Conservation (phyloP, 2,113 vertebrate genomes). For the Guaruba guarouba region DNA sequence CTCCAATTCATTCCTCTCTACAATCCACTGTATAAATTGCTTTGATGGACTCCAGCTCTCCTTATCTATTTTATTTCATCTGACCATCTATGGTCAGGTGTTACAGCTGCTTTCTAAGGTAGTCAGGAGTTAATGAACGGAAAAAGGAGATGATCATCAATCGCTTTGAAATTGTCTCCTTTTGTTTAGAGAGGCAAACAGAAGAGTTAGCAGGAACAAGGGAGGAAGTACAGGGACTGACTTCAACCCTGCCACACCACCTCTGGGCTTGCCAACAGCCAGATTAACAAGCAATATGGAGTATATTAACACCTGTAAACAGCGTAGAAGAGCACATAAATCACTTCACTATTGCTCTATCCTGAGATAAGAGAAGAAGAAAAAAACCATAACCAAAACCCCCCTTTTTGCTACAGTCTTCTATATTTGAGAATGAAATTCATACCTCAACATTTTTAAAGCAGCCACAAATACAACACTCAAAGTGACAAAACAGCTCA, state of each 20-base stretch:
- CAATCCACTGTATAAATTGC: background rate
- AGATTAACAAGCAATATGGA: rapidly evolving
- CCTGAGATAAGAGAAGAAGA: background rate
- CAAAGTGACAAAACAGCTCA: background rate
- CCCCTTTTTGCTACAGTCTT: background rate
- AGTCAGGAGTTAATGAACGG: background rate
- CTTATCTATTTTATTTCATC: background rate
- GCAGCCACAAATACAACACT: background rate
- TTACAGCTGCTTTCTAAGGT: background rate
- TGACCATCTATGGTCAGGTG: background rate
- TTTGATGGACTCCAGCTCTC: background rate
- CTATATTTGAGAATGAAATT: background rate
- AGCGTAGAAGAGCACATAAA: background rate
- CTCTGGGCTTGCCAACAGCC: rapidly evolving
- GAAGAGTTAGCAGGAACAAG: background rate
- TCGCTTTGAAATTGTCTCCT: background rate
- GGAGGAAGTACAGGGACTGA: background rate
- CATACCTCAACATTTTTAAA: background rate
- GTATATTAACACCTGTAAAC: background rate
- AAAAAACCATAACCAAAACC: background rate
- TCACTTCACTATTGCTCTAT: background rate
- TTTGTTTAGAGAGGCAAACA: background rate
- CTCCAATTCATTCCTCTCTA: background rate
- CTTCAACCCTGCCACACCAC: background rate
- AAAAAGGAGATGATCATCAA: background rate